Percentiles rank a stretch among this genome's conserved stretches.
Conservation (phyloP, 2,797 vertebrate genomes). For the Peromyscus eremicus region DNA sequence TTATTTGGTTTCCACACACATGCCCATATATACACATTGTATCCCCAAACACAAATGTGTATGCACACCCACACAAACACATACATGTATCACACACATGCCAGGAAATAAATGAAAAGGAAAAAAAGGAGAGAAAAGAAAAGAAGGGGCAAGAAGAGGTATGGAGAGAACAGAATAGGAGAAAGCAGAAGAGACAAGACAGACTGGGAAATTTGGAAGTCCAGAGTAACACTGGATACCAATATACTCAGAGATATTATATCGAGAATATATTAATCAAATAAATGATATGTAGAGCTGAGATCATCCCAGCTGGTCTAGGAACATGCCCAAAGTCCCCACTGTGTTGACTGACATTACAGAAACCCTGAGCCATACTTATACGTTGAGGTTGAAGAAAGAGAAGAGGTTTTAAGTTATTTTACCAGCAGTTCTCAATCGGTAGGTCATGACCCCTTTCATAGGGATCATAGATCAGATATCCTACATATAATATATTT, state of each 20-base stretch:
- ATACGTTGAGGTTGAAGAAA: constrained; percentile 44
- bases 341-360: neutral
- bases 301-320: neutral
- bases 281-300: neutral
- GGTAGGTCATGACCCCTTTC: neutral
- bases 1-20: neutral
- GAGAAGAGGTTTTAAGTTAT: constrained; percentile 15
- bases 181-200: neutral
- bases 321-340: constrained; percentile 13
- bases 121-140: neutral
- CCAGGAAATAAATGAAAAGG: neutral
- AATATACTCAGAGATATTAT: constrained; percentile 24
- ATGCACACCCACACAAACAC: neutral
- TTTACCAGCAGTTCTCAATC: neutral
- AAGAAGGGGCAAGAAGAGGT: neutral
- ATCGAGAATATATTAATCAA: neutral
- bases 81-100: neutral
- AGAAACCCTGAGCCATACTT: constrained; percentile 8
- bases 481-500: neutral
- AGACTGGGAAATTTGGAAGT: constrained; percentile 40
- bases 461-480: neutral
- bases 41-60: neutral
- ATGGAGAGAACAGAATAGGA: neutral
- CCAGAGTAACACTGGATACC: neutral
- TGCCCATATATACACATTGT: neutral